Base-by-base conservation (phyloP, 2,797 vertebrate species). In the Coluber constrictor region DNA sequence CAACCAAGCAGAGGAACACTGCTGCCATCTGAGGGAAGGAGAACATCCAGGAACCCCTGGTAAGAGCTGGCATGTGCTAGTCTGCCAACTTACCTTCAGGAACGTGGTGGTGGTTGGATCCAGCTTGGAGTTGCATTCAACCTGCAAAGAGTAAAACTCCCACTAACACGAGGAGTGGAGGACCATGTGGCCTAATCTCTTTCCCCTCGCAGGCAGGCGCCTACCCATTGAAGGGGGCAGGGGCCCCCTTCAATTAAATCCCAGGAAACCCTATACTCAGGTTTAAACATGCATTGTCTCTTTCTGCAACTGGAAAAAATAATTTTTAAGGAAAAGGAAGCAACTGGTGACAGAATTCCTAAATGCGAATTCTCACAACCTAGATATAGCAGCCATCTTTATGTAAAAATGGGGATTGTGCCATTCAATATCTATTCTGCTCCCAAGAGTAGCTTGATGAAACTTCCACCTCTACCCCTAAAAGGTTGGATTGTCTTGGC, bases 121-220 rank as follows among this genome's bases (percentile, higher is more conserved):
- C 98, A 99, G 98, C 95, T 99, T 99, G 95, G 99, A 99, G 97
- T 99, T 99, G 94, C 99, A 99, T 94, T 99, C 99, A 13, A 99
- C 99, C 99, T 99, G 93, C 0, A 57, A 88, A 93, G 3, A 86
- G 93, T 86, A 96, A 86, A 90, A 55, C 70, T 96, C 83, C 59
- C 83, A 37, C 37, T 2, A 63, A 18, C 7, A 16, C 27, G 13
- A 54, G n/a, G 79, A 1, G 16, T 27, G 56, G 43, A 9, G 55
- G 6, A 9, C 20, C 9, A 7, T 12, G 11, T 16, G 43, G 25
- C 16, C 43, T 16, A 83, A 20, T 2, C 15, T 32, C 66, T 70
- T 70, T 70, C 15, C 32, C 18, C 18, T 43, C 16, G 18, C 74
- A 43, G 74, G 37, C 37, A 43, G 74, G 20, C 0, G 1, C 74